A percentile compares a stretch with the other conserved stretches of the same genome.
Conservation (phyloP, 2,888 invertebrate genomes). For the Zygaena filipendulae region DNA sequence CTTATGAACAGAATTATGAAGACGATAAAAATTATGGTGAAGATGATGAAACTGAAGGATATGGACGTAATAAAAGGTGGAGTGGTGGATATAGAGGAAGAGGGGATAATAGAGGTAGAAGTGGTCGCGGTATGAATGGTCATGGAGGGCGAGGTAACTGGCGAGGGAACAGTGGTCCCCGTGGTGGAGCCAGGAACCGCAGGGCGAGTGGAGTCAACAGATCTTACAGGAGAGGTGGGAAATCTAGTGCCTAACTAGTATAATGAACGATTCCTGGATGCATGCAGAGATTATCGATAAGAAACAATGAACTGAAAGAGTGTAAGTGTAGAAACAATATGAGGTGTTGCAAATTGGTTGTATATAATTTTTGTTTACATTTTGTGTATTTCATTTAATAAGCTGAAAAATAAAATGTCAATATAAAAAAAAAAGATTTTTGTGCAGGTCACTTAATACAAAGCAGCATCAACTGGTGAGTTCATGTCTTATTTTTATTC, state of each 20-base stretch:
- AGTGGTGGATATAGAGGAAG: constrained; percentile 40
- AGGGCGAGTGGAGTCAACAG: constrained; percentile 39
- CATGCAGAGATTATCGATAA: constrained; percentile 32
- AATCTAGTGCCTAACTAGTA: constrained; percentile 43
- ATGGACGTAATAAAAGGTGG: constrained; percentile 43
- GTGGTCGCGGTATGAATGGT: constrained; percentile 27
- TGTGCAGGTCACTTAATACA: constrained; percentile 29
- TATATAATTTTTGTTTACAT: constrained; percentile 56
- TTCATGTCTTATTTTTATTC: too few species aligned
- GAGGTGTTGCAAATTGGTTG: constrained; percentile 49
- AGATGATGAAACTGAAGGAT: constrained; percentile 38
- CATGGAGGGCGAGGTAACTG: constrained; percentile 20
- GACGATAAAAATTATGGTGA: constrained; percentile 37
- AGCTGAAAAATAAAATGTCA: constrained; percentile 51
- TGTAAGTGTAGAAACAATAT: constrained; percentile 44
- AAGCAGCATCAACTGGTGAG: constrained; percentile 36
- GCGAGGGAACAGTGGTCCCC: constrained; percentile 25
- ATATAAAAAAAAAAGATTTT: constrained; percentile 36
- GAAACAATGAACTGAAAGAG: constrained; percentile 27
- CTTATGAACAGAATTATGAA: constrained; percentile 29
- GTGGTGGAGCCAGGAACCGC: constrained; percentile 38
- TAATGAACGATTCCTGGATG: constrained; percentile 18
- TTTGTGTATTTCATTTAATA: constrained; percentile 48
- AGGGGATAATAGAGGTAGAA: constrained; percentile 41
- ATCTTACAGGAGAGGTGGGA: constrained; percentile 50